Conservation (phyloP, 2,888 invertebrate species). For the Harmothoe impar region DNA sequence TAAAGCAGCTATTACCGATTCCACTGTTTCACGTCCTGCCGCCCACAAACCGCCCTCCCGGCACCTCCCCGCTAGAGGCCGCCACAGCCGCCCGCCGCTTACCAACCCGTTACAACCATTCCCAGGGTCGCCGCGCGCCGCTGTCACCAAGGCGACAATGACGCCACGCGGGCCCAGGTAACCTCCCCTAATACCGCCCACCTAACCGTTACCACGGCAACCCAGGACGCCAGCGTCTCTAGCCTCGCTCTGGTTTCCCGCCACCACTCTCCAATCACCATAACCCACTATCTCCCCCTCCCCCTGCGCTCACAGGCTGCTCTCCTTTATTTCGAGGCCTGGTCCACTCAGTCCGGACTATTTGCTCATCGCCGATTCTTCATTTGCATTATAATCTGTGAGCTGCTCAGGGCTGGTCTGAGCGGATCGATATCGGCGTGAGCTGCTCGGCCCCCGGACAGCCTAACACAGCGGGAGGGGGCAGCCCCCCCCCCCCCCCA, state of each 20-base stretch:
- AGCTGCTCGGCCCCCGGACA: neutral
- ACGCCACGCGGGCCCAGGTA: conserved; percentile 24
- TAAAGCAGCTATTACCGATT: neutral
- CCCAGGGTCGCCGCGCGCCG: conserved; percentile 33
- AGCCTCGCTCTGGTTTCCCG: neutral
- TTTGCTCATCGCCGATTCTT: conserved; percentile 24
- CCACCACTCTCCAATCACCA: neutral
- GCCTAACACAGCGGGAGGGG: neutral
- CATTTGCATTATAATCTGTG: conserved; percentile 57
- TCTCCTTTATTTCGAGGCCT: neutral
- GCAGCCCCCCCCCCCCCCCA: neutral
- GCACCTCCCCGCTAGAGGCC: neutral
- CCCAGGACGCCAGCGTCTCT: conserved; percentile 11
- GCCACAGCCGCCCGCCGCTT: neutral
- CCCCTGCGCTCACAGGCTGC: neutral
- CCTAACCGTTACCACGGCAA: neutral
- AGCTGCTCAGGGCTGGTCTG: neutral
- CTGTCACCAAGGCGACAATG: conserved; percentile 52
- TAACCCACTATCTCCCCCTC: neutral
- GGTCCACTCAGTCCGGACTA: conserved; percentile 22
- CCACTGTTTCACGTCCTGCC: conserved; percentile 15
- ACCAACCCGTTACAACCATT: conserved; percentile 34
- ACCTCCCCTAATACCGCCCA: conserved; percentile 9
- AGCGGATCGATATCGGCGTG: conserved; percentile 15
- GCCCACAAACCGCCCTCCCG: conserved; percentile 15